Evolutionary conservation across 2,113 vertebrate genomes (phyloP).

Genomic region (Neogale vison): DNA sequence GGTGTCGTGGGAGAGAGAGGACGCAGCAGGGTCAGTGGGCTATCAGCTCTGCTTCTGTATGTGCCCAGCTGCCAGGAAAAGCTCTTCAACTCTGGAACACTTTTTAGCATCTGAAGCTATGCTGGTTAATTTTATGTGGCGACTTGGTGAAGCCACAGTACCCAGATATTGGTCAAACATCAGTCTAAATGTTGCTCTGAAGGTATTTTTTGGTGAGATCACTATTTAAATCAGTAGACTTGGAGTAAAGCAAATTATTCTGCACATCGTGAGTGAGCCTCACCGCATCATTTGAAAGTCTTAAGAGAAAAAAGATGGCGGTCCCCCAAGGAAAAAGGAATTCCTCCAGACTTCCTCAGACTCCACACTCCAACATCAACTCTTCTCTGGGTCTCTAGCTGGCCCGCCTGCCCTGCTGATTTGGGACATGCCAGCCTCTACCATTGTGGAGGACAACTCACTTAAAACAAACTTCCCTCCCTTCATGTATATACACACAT

Average conservation of each 20-base stretch:
- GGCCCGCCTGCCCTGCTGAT: neutral
- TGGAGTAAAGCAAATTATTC: neutral
- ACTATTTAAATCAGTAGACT: neutral
- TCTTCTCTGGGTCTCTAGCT: neutral
- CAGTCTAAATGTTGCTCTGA: neutral
- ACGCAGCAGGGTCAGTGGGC: neutral
- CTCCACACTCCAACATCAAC: neutral
- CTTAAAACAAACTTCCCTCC: neutral
- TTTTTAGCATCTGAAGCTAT: neutral
- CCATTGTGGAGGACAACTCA: neutral
- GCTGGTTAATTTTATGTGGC: neutral
- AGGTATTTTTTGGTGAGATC: neutral
- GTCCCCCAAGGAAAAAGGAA: neutral
- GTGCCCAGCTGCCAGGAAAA: neutral
- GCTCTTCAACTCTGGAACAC: neutral
- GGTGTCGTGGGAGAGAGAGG: neutral
- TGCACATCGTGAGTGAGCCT: neutral
- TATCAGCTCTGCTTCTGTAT: neutral
- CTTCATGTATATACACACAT: neutral
- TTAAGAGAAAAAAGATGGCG: neutral
- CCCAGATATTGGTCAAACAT: neutral
- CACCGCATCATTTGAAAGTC: neutral
- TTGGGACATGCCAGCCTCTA: neutral
- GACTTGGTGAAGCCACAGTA: neutral
- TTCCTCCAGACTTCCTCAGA: neutral